Evolutionary conservation across 1,140 invertebrate species (phyloP), one percentile per base, ranked within the genome.

Genomic region (Drosophila lacertosa): DNA sequence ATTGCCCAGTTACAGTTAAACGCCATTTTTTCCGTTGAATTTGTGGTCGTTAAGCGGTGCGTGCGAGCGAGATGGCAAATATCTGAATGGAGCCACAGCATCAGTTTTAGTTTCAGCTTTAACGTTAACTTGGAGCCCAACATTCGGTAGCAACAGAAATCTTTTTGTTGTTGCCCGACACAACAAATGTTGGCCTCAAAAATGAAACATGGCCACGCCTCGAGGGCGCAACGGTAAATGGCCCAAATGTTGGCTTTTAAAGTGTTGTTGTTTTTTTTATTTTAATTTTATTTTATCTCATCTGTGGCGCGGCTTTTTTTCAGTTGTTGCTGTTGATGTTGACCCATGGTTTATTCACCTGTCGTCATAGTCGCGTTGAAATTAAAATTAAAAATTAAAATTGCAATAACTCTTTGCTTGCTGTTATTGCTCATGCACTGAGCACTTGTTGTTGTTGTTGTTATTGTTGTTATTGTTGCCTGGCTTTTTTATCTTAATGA

Each of bases 281-380:
- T 63, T 18, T 33, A 33, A 22, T 55, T 44, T 47, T 18, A 35
- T 51, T 55, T 20, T 29, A 2, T 40, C 44, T 60, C 37, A 50
- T 60, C 2, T 29, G 40, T 51, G 40, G 53, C n/a, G 33, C n/a
- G 11, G n/a, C 33, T 3, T 18, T 44, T 37, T 45, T 18, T 44
- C n/a, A n/a, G n/a, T n/a, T n/a, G n/a, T n/a, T n/a, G n/a, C n/a
- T 35, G 37, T 18, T 11, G 45, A 24, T n/a, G 63, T 70, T 67
- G 74, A 88, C 77, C 82, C 69, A 75, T 82, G 83, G 82, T 86
- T 86, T 88, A 77, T 86, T 86, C 82, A 86, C 82, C 82, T 86
- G 82, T 82, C 55, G 70, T 68, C 77, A 88, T 77, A 88, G 71
- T 78, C 40, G 64, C 66, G 65, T 63, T 74, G 57, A 86, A 79